Conservation (phyloP, 2,113 vertebrate species). For the Pionites leucogaster region DNA sequence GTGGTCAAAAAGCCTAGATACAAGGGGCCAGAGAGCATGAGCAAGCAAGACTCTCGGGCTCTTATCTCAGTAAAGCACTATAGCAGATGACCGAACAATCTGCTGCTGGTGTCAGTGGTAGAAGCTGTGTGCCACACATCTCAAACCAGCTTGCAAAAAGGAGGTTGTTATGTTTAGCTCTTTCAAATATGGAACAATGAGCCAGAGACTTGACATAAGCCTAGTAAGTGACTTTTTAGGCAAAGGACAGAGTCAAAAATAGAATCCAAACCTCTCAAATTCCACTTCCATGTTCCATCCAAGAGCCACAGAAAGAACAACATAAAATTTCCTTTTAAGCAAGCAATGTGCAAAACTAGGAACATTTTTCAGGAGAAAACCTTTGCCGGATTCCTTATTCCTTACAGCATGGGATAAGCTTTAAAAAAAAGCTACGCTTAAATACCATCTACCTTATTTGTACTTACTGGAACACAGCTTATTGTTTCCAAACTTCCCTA, state of each 20-base stretch:
- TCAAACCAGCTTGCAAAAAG: not conserved
- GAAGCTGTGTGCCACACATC: not conserved
- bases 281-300: not conserved
- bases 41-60: not conserved
- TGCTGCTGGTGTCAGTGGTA: not conserved
- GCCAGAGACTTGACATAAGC: not conserved
- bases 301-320: not conserved
- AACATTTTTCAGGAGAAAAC: not conserved
- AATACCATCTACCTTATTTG: slow-evolving; percentile 31
- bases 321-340: slow-evolving; percentile 45
- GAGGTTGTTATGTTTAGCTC: not conserved
- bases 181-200: not conserved
- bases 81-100: not conserved
- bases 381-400: slow-evolving; percentile 36
- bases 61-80: not conserved
- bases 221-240: slow-evolving; percentile 5
- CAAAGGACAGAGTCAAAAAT: slow-evolving; percentile 28
- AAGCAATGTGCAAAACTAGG: not conserved
- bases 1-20: not conserved
- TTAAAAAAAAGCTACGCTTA: not conserved
- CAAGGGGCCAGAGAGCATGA: not conserved
- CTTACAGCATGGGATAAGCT: slow-evolving; percentile 36
- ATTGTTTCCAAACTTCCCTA: not conserved
- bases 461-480: slow-evolving; percentile 12
- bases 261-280: slow-evolving; percentile 22